A percentile compares a stretch with the other conserved stretches of the same genome.
Evolutionary conservation across 2,888 invertebrate genomes (phyloP).

Genomic region (Diloba caeruleocephala): DNA sequence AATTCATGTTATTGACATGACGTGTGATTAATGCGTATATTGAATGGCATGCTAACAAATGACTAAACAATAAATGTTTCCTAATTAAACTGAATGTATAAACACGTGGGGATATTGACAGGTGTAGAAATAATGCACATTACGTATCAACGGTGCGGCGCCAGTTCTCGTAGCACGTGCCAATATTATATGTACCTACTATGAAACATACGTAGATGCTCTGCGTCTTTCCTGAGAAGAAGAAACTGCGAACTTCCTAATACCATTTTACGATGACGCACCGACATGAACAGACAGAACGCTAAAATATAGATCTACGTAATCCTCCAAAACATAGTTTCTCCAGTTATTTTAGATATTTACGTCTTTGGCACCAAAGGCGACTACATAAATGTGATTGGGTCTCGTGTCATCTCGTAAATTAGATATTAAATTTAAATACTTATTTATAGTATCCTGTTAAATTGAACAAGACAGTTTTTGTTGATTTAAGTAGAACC

Average conservation of each 20-base stretch:
- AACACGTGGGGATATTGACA: constrained; percentile 74
- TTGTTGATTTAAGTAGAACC: constrained; percentile 13
- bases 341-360: constrained; percentile 79
- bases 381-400: constrained; percentile 54
- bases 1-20: no score
- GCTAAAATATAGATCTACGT: constrained; percentile 72
- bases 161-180: constrained; percentile 74
- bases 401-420: constrained; percentile 61
- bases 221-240: constrained; percentile 61
- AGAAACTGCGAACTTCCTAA: constrained; percentile 80
- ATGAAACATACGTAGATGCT: constrained; percentile 26
- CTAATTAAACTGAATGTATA: constrained; percentile 36
- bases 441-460: constrained; percentile 34
- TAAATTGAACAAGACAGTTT: constrained; percentile 3
- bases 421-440: constrained; percentile 56
- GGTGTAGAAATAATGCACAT: constrained; percentile 59
- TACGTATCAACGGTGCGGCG: constrained; percentile 66
- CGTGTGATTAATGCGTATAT: constrained; percentile 28
- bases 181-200: constrained; percentile 65
- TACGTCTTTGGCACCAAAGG: constrained; percentile 80
- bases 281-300: constrained; percentile 54
- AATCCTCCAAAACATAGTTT: constrained; percentile 68
- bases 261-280: constrained; percentile 65
- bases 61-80: constrained; percentile 36
- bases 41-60: constrained; percentile 19